Percentiles rank a stretch among this genome's conserved stretches.
Conservation (phyloP, 2,888 invertebrate genomes). For the Bhutanitis thaidina region DNA sequence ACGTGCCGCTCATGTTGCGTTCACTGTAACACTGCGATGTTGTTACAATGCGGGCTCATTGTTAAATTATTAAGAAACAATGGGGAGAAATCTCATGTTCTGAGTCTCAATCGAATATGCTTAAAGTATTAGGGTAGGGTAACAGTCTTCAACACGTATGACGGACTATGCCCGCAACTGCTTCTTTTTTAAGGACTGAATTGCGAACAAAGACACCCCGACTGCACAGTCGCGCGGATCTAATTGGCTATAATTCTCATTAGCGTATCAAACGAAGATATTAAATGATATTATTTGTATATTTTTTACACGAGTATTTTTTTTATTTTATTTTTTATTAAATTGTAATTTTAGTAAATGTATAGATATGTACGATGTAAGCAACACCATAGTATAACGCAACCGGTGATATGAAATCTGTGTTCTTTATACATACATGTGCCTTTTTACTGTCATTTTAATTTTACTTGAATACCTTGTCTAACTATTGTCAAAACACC, state of each 20-base stretch:
- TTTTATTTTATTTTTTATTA: neutral
- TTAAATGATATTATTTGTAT: constrained; percentile 1
- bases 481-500: neutral
- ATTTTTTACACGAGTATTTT: neutral
- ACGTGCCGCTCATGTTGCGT: too few species aligned
- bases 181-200: neutral
- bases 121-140: too few species aligned
- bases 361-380: neutral
- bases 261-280: neutral
- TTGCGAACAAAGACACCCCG: neutral
- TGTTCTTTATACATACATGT: neutral
- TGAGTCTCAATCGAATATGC: neutral
- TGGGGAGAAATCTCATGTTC: neutral
- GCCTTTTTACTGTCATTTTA: neutral
- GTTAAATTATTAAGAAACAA: neutral
- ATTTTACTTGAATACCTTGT: neutral
- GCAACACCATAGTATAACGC: neutral
- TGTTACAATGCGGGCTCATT: too few species aligned
- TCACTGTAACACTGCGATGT: too few species aligned
- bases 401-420: neutral
- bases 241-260: neutral
- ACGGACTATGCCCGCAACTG: too few species aligned
- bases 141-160: too few species aligned
- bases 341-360: neutral
- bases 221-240: neutral